phyloP scores from a whole-genome alignment of 30 jellyfish, hydroid and myxozoan species.

The Aurelia sp. region DNA sequence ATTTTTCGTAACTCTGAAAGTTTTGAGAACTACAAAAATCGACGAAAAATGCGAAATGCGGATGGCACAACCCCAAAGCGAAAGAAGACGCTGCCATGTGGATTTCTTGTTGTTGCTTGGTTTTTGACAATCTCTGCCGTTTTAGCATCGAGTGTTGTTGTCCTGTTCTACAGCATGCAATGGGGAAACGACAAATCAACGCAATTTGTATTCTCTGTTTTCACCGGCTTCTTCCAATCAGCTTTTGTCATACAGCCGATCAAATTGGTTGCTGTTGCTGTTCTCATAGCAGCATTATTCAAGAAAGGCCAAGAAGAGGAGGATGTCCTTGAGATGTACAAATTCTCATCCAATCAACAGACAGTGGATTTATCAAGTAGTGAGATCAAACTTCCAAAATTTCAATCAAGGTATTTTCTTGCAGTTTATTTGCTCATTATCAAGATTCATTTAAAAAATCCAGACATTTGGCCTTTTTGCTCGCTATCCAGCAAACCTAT shows the following conservation, averaged over 20 bases:
- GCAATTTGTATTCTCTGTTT: slow-evolving; percentile 72
- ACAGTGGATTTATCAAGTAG: slow-evolving; percentile 28
- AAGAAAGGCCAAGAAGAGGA: slow-evolving; percentile 54
- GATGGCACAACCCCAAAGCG: slow-evolving; percentile 15
- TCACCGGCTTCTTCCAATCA: slow-evolving; percentile 76
- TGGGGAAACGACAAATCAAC: slow-evolving; percentile 87
- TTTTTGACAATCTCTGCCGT: slow-evolving; percentile 40
- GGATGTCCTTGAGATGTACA: slow-evolving; percentile 59
- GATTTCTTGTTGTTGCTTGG: slow-evolving; percentile 64
- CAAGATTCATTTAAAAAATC: no score
- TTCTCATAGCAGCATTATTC: slow-evolving; percentile 68
- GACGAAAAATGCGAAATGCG: background rate
- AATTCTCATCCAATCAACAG: slow-evolving; percentile 26
- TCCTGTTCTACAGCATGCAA: slow-evolving; percentile 85
- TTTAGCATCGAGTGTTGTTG: slow-evolving; percentile 47
- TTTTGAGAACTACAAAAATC: slow-evolving; percentile 23
- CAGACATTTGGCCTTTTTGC: no score
- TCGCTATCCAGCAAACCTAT: no score
- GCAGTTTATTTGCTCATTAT: no score
- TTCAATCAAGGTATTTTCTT: slow-evolving; percentile 24
- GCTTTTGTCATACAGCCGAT: slow-evolving; percentile 81
- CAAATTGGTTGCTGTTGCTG: slow-evolving; percentile 65
- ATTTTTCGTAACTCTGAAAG: slow-evolving; percentile 66
- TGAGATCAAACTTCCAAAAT: slow-evolving; percentile 14
- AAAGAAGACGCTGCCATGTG: slow-evolving; percentile 41